Conservation (phyloP, 2,113 vertebrate species). For the Zonotrichia leucophrys region DNA sequence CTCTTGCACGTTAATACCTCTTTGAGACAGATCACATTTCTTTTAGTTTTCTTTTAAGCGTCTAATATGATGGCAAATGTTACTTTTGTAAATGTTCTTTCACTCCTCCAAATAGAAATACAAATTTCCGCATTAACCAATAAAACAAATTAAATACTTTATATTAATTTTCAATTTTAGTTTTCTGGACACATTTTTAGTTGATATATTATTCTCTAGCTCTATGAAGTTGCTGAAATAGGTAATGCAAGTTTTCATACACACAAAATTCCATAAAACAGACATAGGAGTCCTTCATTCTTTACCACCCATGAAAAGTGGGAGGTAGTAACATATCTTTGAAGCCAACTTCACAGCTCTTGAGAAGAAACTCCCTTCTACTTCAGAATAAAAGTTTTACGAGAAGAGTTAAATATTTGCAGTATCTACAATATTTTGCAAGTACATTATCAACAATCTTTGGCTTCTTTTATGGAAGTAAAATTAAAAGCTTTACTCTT, state of each 20-base stretch:
- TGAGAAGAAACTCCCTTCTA: background rate
- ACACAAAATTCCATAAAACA: background rate
- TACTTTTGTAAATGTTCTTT: background rate
- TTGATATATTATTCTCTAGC: background rate
- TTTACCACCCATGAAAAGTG: background rate
- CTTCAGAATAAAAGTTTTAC: background rate
- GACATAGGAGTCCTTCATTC: background rate
- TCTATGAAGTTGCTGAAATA: background rate
- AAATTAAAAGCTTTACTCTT: background rate
- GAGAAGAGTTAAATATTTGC: background rate
- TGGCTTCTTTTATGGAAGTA: background rate
- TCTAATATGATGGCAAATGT: background rate
- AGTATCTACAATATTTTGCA: background rate
- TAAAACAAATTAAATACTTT: background rate
- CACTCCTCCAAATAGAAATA: background rate
- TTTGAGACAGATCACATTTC: background rate
- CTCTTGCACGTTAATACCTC: background rate
- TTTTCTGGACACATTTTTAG: background rate
- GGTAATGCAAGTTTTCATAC: background rate
- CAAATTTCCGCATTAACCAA: background rate
- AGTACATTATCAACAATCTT: background rate
- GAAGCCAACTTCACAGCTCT: background rate
- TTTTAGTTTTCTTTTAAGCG: background rate
- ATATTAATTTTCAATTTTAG: background rate
- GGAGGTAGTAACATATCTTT: accelerated